Evolutionary conservation across 2,797 vertebrate species (phyloP).

Genomic region (Eurystomus glaucurus): DNA sequence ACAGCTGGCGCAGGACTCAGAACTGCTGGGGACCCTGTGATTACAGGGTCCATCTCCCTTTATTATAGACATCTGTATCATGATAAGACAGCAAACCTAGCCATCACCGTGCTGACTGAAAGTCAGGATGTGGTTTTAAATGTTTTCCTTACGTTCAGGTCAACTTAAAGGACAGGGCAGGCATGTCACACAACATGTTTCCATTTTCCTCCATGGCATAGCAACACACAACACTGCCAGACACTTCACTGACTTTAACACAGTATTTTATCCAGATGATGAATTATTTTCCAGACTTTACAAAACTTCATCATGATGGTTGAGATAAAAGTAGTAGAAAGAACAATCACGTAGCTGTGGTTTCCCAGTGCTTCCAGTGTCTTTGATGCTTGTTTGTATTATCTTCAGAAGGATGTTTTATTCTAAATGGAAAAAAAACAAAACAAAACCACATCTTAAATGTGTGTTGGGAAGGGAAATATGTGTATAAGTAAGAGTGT

Average conservation of each 20-base stretch:
- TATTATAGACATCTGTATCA: neutral
- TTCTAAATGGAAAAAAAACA: neutral
- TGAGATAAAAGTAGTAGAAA: constrained; percentile 16
- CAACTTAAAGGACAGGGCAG: neutral
- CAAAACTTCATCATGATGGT: neutral
- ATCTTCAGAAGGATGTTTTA: constrained; percentile 58
- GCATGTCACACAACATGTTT: neutral
- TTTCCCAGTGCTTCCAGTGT: constrained; percentile 1
- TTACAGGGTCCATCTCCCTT: neutral
- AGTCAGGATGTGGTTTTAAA: neutral
- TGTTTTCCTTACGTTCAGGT: neutral
- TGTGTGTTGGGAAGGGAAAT: neutral
- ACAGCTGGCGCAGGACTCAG: neutral
- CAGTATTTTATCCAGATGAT: constrained; percentile 10
- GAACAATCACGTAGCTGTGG: neutral
- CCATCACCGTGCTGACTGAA: neutral
- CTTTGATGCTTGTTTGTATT: neutral
- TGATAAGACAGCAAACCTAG: neutral
- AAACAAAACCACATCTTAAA: neutral
- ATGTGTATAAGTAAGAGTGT: neutral
- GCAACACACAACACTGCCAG: neutral
- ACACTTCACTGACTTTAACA: neutral
- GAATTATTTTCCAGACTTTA: constrained; percentile 24
- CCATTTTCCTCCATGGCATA: neutral
- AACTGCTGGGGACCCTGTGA: neutral